phyloP scores from a whole-genome alignment of 2,888 invertebrate species.

The Chorisops tibialis region DNA sequence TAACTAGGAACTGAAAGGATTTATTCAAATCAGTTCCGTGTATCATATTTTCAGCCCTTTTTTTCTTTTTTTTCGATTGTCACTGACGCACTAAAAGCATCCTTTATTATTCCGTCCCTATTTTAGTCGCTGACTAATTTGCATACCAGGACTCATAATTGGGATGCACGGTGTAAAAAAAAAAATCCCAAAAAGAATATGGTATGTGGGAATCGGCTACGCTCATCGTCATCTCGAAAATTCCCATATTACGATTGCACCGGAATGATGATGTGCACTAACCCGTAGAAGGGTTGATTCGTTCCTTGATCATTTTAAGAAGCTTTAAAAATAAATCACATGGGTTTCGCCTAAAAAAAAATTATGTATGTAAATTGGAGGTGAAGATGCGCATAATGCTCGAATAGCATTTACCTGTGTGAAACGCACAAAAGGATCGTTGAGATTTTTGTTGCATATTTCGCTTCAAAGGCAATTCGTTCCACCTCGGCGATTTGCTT shows the following conservation, averaged over 20 bases:
- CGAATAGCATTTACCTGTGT: constrained; percentile 3
- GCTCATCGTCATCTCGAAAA: background rate
- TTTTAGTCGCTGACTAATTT: constrained; percentile 22
- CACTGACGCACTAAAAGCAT: constrained; percentile 15
- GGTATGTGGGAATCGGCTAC: background rate
- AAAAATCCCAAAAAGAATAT: constrained; percentile 1
- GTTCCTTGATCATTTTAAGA: constrained; percentile 9
- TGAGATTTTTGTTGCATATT: constrained; percentile 1
- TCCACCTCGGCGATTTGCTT: constrained; percentile 31
- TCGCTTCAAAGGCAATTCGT: constrained; percentile 25
- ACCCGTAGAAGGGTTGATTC: constrained; percentile 14
- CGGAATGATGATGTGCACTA: background rate
- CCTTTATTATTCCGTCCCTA: background rate
- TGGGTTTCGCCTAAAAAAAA: background rate
- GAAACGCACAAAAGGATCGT: constrained; percentile 13
- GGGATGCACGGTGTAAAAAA: constrained; percentile 21
- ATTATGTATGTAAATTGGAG: constrained; percentile 29
- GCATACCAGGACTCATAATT: constrained; percentile 31
- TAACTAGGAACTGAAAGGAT: constrained; percentile 4
- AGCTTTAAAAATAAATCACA: constrained; percentile 18
- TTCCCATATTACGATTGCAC: constrained; percentile 10
- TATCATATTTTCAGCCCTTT: constrained; percentile 26
- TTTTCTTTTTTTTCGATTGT: too few relatives aligned
- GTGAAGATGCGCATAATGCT: constrained; percentile 27
- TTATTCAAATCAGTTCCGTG: constrained; percentile 31